Evolutionary conservation across 1,140 invertebrate species (phyloP).

Genomic region (Cardiocondyla obscurior): DNA sequence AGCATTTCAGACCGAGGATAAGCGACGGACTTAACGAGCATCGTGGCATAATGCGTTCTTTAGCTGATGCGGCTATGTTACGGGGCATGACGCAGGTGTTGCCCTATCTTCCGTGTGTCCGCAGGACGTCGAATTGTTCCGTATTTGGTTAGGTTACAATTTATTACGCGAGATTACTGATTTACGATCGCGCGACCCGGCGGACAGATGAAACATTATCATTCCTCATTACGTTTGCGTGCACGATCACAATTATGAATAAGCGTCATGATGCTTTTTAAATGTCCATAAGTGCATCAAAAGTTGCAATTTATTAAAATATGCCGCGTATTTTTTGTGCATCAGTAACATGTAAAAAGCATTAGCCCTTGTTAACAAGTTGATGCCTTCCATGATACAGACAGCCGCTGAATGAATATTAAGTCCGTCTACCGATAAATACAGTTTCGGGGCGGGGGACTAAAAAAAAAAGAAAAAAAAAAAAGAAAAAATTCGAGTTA

Average conservation of each 20-base stretch:
- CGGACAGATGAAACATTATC: conserved; percentile 4
- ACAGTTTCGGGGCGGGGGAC: not conserved
- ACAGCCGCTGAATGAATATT: not conserved
- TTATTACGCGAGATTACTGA: conserved; percentile 45
- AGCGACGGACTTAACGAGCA: conserved; percentile 66
- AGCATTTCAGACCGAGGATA: conserved; percentile 66
- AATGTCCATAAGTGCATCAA: not conserved
- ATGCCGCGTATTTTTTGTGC: not conserved
- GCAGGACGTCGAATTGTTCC: conserved; percentile 33
- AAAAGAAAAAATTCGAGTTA: conserved; percentile 12
- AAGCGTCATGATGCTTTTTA: not conserved
- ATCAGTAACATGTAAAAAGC: not conserved
- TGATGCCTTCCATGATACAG: not conserved
- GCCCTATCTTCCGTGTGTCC: conserved; percentile 21
- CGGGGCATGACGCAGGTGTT: conserved; percentile 58
- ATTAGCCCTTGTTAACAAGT: not conserved
- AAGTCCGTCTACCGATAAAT: not conserved
- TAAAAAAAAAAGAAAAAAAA: no score
- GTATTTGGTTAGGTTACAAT: conserved; percentile 36
- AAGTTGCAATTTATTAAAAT: not conserved
- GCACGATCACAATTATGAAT: not conserved
- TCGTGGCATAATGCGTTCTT: conserved; percentile 66
- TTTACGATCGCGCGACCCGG: conserved; percentile 10
- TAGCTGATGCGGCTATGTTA: conserved; percentile 32
- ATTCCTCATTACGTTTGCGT: not conserved